Conservation (phyloP, 2,888 invertebrate species). For the Phyto melanocephala region DNA sequence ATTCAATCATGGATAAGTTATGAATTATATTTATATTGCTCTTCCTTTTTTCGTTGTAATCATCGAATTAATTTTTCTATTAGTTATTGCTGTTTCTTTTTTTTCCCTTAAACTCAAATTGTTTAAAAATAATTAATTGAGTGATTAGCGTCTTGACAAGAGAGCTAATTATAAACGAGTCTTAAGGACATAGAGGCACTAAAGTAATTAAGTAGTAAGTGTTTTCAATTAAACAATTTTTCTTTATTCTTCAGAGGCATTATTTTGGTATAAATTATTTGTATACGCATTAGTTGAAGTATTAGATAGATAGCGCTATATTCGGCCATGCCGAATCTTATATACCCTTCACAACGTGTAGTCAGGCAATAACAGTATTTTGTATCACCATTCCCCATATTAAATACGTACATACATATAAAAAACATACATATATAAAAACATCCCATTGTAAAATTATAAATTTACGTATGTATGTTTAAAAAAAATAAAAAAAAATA, state of each 20-base stretch:
- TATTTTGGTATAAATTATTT: too few species aligned
- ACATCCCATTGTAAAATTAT: too few species aligned
- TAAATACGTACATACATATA: too few species aligned
- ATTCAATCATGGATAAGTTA: slow-evolving; percentile 58
- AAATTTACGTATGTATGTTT: too few species aligned
- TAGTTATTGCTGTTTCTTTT: background rate
- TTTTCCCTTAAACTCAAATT: slow-evolving; percentile 6
- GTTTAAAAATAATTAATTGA: slow-evolving; percentile 44
- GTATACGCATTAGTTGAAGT: too few species aligned
- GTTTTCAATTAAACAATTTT: background rate
- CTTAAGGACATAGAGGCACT: slow-evolving; percentile 13
- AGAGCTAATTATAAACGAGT: slow-evolving; percentile 27
- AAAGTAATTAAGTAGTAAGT: slow-evolving; percentile 17
- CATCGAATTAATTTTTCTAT: background rate
- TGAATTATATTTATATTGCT: slow-evolving; percentile 41
- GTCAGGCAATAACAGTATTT: too few species aligned
- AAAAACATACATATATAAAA: too few species aligned
- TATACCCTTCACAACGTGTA: too few species aligned
- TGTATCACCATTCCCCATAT: too few species aligned
- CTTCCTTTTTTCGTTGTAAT: background rate
- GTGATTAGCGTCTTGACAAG: slow-evolving; percentile 39
- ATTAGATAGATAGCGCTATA: too few species aligned
- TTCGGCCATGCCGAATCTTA: too few species aligned
- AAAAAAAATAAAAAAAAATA: background rate
- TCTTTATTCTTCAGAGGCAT: too few species aligned